A percentile compares a stretch with the other conserved stretches of the same genome.
Evolutionary conservation across 1,140 invertebrate genomes (phyloP).

Genomic region (Ceratoteleas bidentatus): DNA sequence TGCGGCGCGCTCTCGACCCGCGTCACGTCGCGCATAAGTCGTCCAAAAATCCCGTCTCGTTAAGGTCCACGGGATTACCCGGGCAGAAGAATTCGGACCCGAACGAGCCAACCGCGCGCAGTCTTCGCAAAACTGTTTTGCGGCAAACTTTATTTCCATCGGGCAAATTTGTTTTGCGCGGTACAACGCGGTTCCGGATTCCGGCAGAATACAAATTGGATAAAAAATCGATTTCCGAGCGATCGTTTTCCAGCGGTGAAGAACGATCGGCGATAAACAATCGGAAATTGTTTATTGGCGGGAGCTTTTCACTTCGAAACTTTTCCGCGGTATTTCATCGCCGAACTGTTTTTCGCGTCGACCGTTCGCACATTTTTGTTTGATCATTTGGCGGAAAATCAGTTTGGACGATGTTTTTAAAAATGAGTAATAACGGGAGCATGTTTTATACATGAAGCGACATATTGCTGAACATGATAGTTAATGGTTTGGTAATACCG

Average conservation of each 20-base stretch:
- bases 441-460: too few relatives aligned
- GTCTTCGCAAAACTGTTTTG: slow-evolving; percentile 6
- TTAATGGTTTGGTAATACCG: too few relatives aligned
- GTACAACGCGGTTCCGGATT: background rate
- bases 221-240: background rate
- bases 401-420: too few relatives aligned
- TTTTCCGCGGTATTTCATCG: too few relatives aligned
- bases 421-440: too few relatives aligned
- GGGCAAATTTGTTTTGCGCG: slow-evolving; percentile 1
- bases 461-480: too few relatives aligned
- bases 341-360: too few relatives aligned
- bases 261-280: background rate
- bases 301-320: too few relatives aligned
- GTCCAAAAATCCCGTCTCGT: slow-evolving; percentile 42
- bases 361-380: too few relatives aligned
- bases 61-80: slow-evolving; percentile 33
- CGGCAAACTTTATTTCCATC: slow-evolving; percentile 11
- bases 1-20: slow-evolving; percentile 25
- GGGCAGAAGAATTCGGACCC: slow-evolving; percentile 14
- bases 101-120: slow-evolving; percentile 7
- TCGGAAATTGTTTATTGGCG: too few relatives aligned
- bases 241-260: background rate
- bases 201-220: background rate
- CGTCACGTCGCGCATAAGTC: slow-evolving; percentile 43
- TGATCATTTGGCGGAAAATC: too few relatives aligned